Base-by-base conservation (phyloP, 2,888 invertebrate genomes). In the Acrobasis repandana region DNA sequence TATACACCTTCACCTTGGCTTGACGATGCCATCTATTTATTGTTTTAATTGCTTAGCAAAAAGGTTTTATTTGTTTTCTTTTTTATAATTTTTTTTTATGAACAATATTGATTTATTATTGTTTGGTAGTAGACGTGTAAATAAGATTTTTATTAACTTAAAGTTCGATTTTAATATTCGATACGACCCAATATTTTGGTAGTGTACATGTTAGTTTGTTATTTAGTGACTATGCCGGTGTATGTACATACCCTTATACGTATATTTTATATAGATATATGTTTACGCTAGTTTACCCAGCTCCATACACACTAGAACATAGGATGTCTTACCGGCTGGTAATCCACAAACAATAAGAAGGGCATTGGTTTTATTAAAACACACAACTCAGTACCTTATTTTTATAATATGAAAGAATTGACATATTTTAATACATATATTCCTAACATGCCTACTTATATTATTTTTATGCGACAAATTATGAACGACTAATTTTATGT, bases 81-180 rank as follows among this genome's bases (percentile, higher is more conserved):
- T 79, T 74, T 81, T 74, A 67, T 72, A 71, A 72, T 71, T 78
- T 75, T 74, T 67, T 74, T 69, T 74, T 20, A 54, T 54, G 43
- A 73, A 66, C 71, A 74, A 71, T 73, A 76, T 74, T 71, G 69
- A 73, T 77, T 71, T 79, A 76, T 80, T 80, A 79, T 85, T 85
- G 81, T 88, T 86, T 81, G 71, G 71, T 76, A 75, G 76, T 78
- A 80, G 76, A 77, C 74, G 76, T 91, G 91, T 91, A 91, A 82
- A 91, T 91, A 91, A 91, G 90, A 90, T 86, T 89, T 89, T 88
- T 88, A 86, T 88, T 87, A 85, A 86, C 76, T 81, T 81, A 78
- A 74, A 72, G 68, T 67, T 74, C 67, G 71, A 70, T 72, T 77
- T 74, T 72, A 69, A 63, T 65, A 66, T 69, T 73, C 70, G 76